Evolutionary conservation across 2,113 vertebrate species (phyloP), one percentile per base, ranked within the genome.

Genomic region (Callocephalon fimbriatum): DNA sequence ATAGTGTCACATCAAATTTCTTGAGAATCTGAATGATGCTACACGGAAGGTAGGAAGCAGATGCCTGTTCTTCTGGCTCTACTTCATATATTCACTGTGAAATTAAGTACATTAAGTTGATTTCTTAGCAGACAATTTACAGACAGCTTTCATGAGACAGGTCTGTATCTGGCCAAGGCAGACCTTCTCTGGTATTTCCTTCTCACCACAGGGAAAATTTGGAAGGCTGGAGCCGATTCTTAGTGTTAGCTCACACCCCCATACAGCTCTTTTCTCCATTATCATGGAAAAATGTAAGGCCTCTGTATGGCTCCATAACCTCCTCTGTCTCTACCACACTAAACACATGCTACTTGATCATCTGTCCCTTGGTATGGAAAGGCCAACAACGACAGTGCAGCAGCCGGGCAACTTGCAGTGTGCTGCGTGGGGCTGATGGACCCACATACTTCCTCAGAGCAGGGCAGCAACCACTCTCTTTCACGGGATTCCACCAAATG

Each of bases 381-480:
- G 25, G 44, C 25, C 71, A 50, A 6, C 11, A 8, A 37, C 38
- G 38, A 38, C 19, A 2, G 0, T 16, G 18, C 31, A 48, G 35
- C 53, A 47, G 38, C 19, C 1, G 0, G 38, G 45, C 40, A 75
- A 19, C 40, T 21, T 19, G 10, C 26, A 3, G 1, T 1, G 2
- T 27, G 12, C 21, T 23, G 35, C 62, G 32, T 9, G 10, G 54
- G 12, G 42, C 23, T 22, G 42, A 38, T 6, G 26, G 37, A 35
- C 9, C 0, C 31, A 26, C 1, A 1, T 1, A 1, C 37, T 81
- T 75, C 23, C 42, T 26, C 48, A 51, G 58, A 63, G 44, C n/a
- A 19, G 9, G 1, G 0, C 71, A 47, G 22, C 38, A 53, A 18
- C 29, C 71, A 38, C 12, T n/a, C 19, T 72, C 19, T 72, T 58